Percentiles rank a stretch among this genome's conserved stretches.
Evolutionary conservation across 2,113 vertebrate species (phyloP).

Genomic region (Callaeas wilsoni): DNA sequence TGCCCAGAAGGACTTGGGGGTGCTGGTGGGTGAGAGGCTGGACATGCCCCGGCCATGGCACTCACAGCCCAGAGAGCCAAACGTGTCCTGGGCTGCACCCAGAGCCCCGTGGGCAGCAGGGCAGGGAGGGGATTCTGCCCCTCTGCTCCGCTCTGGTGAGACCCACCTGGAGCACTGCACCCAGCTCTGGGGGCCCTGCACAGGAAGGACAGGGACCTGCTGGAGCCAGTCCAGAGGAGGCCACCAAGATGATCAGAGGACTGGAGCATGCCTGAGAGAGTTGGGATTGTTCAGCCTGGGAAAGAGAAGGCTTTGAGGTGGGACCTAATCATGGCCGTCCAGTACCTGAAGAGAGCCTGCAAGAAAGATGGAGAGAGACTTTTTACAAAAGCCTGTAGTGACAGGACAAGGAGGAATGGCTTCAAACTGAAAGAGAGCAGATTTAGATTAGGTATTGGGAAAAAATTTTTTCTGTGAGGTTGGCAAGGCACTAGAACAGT

Average conservation of each 20-base stretch:
- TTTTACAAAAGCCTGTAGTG: background rate
- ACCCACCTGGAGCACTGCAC: too few species aligned
- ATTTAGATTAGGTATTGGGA: background rate
- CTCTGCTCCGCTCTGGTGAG: too few species aligned
- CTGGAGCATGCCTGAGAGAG: background rate
- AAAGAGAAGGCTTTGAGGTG: background rate
- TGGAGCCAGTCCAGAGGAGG: background rate
- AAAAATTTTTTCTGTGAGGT: background rate
- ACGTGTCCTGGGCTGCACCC: too few species aligned
- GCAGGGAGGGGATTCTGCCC: too few species aligned
- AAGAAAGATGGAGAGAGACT: background rate
- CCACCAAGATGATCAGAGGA: fast-evolving
- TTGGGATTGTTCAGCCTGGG: background rate
- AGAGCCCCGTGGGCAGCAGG: too few species aligned
- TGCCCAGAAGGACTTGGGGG: too few species aligned
- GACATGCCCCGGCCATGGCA: too few species aligned
- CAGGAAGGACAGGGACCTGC: background rate
- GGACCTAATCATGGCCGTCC: background rate
- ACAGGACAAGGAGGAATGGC: background rate
- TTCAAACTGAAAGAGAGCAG: background rate
- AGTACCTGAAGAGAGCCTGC: background rate
- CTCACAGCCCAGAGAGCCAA: too few species aligned
- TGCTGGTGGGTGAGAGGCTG: too few species aligned
- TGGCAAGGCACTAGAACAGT: background rate
- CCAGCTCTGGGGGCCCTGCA: background rate